Evolutionary conservation across 2,797 vertebrate genomes (phyloP), one percentile per base, ranked within the genome.

Genomic region (Oreochromis mossambicus): DNA sequence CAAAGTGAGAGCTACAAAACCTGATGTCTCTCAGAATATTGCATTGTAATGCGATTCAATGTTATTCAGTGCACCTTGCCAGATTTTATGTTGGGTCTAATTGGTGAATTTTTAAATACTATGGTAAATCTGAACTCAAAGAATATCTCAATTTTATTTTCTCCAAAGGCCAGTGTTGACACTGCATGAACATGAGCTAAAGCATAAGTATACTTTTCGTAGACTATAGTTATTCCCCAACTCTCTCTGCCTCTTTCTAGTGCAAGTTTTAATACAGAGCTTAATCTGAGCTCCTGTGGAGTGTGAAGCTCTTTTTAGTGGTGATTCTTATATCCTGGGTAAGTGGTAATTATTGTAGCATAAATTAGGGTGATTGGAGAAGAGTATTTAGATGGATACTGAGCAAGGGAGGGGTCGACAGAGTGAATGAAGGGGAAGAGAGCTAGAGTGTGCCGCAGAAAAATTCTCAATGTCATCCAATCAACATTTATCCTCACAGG

Each of bases 291-390:
- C 93, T 95, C 94, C 93, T 91, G 94, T 87, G 80, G 94, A 92
- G 94, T 93, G 68, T 66, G 86, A 83, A 86, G 90, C 90, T 92
- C 92, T 82, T 94, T 95, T 91, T 94, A 91, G 77, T 91, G 85
- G 79, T 82, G 86, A 90, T 94, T 94, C 91, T 95, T 90, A 93
- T 92, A 95, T 94, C 92, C 92, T 94, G 92, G 91, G 87, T 89
- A 90, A 95, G 89, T 92, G 90, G 93, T 96, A 96, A 96, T 96
- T 96, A 96, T 95, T 94, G 91, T 88, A 92, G 93, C 92, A 95
- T 95, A 96, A 96, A 96, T 96, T 94, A 96, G 92, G 93, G 91
- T 94, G 93, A 95, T 95, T 94, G 92, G 93, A 93, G 89, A 92
- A 89, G 86, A 91, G 83, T 81, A 87, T 93, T 93, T 91, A 89